Base-by-base conservation (phyloP, 2,797 vertebrate genomes). In the Oryzias dopingdopingensis region DNA sequence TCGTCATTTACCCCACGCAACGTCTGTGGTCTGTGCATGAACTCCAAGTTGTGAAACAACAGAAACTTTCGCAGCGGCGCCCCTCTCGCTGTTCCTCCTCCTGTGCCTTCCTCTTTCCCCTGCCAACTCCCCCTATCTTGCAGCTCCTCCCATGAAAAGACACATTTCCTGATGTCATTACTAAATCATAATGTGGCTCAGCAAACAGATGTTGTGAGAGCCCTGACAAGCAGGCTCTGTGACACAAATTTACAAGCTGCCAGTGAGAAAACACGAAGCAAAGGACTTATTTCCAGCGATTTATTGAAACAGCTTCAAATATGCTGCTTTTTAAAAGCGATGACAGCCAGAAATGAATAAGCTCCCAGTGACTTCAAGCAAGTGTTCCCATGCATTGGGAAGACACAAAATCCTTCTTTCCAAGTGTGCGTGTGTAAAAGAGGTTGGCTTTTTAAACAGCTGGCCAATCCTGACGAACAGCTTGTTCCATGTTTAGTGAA, bases 131-230 rank as follows among this genome's bases (percentile, higher is more conserved):
- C 80, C 69, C 71, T 57, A 65, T 70, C 70, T 70, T 63, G 2
- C 56, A 77, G 76, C 86, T 82, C 87, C 88, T 86, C 87, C 88
- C 66, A 62, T 76, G 65, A 88, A 88, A 85, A 89, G 84, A 86
- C 84, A 87, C 83, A 83, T 86, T 90, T 90, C 88, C 86, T 89
- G 77, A 87, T 89, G 88, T 88, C 83, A 86, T 88, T 84, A 81
- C 84, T 86, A 88, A 89, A 90, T 90, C 84, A 88, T 88, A 90
- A 87, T 54, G 76, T 72, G 73, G 76, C 82, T 85, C 80, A 12
- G 84, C 84, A 80, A 88, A 84, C 87, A 90, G 88, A 90, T 90
- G 89, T 88, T 79, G 72, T 64, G 65, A 73, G 85, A 79, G 82
- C 81, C 82, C 62, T 65, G 66, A 73, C 80, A 73, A 81, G 73